These are phyloP conservation scores for Pao palembangensis DNA, from an alignment of 2,113 vertebrate genomes.

Conservation along the genomic window DNA sequence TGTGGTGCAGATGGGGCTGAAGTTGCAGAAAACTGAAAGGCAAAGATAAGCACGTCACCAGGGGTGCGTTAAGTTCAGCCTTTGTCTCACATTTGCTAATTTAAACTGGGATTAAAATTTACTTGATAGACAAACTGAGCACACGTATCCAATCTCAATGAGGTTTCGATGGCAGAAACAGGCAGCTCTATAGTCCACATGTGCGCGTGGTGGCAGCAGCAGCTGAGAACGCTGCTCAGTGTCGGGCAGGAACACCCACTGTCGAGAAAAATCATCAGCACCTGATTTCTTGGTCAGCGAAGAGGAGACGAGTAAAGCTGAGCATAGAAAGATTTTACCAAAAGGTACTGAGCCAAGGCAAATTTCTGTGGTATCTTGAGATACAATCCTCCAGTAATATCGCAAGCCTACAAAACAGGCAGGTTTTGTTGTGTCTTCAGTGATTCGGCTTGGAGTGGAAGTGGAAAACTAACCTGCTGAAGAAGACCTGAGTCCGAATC, in stretches of 20 bases:
- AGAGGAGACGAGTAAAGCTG: background rate
- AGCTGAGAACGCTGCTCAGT: conserved; percentile 89
- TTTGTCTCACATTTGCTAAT: background rate
- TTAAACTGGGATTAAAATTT: conserved; percentile 48
- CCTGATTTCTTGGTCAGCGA: background rate
- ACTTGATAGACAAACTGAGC: conserved; percentile 97
- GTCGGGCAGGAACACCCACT: conserved; percentile 98
- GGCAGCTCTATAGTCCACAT: conserved; percentile 94
- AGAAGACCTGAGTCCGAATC: conserved; percentile 93
- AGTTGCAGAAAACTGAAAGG: conserved; percentile 92
- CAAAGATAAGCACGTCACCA: conserved; percentile 7
- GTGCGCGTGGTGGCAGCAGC: conserved; percentile 85
- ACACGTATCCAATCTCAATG: conserved; percentile 97
- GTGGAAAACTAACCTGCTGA: conserved; percentile 83
- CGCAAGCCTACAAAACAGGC: conserved; percentile 83
- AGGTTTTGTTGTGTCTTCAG: too few species aligned
- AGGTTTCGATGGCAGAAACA: conserved; percentile 97
- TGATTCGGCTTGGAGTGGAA: background rate
- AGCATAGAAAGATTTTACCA: conserved; percentile 79
- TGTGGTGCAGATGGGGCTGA: conserved; percentile 97
- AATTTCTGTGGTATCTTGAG: conserved; percentile 89
- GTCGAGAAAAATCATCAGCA: conserved; percentile 25
- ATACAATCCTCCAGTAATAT: conserved; percentile 95
- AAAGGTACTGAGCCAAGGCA: conserved; percentile 88
- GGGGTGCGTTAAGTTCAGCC: background rate